Percentiles rank a stretch among this genome's conserved stretches.
Conservation (phyloP, 2,888 invertebrate species). For the Sminthurides aquaticus region DNA sequence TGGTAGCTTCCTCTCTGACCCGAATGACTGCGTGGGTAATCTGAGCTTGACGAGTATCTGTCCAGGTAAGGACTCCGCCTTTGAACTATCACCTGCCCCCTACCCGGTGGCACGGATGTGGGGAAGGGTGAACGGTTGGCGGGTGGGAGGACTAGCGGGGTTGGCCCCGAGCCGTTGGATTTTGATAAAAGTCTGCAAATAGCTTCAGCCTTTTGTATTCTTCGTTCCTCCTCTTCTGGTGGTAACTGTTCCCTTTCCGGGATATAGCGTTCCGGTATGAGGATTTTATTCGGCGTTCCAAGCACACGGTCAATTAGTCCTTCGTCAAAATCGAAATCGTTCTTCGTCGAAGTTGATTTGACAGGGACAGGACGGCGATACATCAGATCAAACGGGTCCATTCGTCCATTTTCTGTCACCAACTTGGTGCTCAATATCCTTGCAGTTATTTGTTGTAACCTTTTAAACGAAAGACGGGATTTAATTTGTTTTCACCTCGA, state of each 20-base stretch:
- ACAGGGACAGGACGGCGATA: conserved; percentile 34
- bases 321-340: conserved; percentile 41
- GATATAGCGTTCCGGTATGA: conserved; percentile 42
- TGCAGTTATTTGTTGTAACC: neutral
- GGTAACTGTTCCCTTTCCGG: conserved; percentile 36
- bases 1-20: neutral
- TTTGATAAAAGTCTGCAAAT: conserved; percentile 41
- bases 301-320: conserved; percentile 41
- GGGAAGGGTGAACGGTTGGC: neutral
- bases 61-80: neutral
- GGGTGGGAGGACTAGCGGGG: conserved; percentile 27
- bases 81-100: neutral
- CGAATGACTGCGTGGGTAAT: neutral
- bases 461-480: neutral
- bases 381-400: conserved; percentile 41
- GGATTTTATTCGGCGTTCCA: conserved; percentile 41
- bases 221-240: conserved; percentile 39
- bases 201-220: conserved; percentile 41
- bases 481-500: neutral
- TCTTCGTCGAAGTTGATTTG: conserved; percentile 28
- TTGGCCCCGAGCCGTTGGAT: conserved; percentile 27
- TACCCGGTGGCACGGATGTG: neutral
- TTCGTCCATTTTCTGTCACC: conserved; percentile 23
- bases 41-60: neutral
- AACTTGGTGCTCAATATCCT: neutral